These are phyloP conservation scores for Mastacembelus armatus DNA, from an alignment of 2,797 vertebrate species.

Conservation along the genomic window DNA sequence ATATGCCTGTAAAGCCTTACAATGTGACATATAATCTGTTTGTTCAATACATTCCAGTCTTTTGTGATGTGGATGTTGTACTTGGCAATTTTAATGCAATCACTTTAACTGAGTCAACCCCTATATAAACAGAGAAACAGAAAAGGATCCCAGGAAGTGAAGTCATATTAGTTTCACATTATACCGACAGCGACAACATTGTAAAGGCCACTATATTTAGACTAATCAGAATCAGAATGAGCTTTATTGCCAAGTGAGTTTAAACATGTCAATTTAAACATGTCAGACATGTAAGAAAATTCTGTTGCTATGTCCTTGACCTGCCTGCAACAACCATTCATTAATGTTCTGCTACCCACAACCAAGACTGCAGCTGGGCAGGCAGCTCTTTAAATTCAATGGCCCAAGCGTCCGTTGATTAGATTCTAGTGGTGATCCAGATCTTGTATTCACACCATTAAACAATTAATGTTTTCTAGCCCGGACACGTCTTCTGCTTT, in stretches of 20 bases:
- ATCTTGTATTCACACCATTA: constrained; percentile 15
- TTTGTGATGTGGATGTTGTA: constrained; percentile 6
- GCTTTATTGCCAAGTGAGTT: no score
- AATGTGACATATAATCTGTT: constrained; percentile 16
- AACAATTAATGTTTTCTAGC: not conserved
- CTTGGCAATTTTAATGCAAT: not conserved
- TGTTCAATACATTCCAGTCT: constrained; percentile 9
- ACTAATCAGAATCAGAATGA: no score
- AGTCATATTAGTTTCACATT: not conserved
- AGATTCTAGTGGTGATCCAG: not conserved
- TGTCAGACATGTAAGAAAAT: not conserved
- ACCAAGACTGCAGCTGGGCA: not conserved
- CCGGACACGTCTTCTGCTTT: constrained; percentile 4
- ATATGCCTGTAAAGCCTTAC: constrained; percentile 29
- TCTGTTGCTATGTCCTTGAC: not conserved
- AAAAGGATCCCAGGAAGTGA: no score
- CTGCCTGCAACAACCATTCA: not conserved
- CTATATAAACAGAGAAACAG: not conserved
- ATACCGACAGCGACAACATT: not conserved
- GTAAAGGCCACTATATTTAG: not conserved
- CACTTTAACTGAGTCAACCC: constrained; percentile 20
- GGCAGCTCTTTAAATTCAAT: constrained; percentile 5
- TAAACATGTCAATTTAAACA: no score
- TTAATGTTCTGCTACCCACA: constrained; percentile 9
- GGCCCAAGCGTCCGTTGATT: constrained; percentile 13